Evolutionary conservation across 2,888 invertebrate species (phyloP).

Genomic region (Phortica okadai): DNA sequence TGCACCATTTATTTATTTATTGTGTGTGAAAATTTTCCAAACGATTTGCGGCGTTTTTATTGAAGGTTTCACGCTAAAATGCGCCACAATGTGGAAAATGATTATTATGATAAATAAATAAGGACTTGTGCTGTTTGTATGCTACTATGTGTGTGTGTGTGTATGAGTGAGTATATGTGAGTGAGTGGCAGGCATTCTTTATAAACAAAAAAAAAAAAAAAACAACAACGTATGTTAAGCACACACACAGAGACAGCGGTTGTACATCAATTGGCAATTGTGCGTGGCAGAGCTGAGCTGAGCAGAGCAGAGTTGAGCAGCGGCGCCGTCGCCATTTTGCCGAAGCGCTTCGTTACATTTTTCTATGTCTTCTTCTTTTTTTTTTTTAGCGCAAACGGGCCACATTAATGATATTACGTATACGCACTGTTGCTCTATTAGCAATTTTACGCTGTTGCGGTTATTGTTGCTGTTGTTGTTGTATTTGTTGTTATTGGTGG

Average conservation of each 20-base stretch:
- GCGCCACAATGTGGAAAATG: conserved; percentile 58
- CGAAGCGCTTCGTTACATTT: background rate
- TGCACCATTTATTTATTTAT: conserved; percentile 50
- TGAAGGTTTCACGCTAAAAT: conserved; percentile 69
- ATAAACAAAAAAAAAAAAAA: background rate
- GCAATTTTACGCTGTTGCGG: conserved; percentile 7
- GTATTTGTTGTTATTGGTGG: conserved; percentile 46
- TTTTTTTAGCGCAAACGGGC: background rate
- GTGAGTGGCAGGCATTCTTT: background rate
- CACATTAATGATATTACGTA: conserved; percentile 56
- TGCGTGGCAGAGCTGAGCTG: background rate
- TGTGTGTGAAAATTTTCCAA: conserved; percentile 63
- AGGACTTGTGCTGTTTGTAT: conserved; percentile 35
- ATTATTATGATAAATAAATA: conserved; percentile 71
- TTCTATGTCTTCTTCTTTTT: background rate
- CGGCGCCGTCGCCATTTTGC: background rate
- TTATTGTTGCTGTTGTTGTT: conserved; percentile 13
- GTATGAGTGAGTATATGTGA: background rate
- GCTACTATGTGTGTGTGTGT: background rate
- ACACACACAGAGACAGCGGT: background rate
- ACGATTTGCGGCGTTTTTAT: conserved; percentile 68
- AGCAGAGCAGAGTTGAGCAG: background rate
- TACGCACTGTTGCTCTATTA: conserved; percentile 55
- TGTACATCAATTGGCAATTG: background rate
- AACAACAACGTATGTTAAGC: background rate